Percentiles rank a stretch among this genome's conserved stretches.
Evolutionary conservation across 2,113 vertebrate genomes (phyloP).

Genomic region (Motacilla alba): DNA sequence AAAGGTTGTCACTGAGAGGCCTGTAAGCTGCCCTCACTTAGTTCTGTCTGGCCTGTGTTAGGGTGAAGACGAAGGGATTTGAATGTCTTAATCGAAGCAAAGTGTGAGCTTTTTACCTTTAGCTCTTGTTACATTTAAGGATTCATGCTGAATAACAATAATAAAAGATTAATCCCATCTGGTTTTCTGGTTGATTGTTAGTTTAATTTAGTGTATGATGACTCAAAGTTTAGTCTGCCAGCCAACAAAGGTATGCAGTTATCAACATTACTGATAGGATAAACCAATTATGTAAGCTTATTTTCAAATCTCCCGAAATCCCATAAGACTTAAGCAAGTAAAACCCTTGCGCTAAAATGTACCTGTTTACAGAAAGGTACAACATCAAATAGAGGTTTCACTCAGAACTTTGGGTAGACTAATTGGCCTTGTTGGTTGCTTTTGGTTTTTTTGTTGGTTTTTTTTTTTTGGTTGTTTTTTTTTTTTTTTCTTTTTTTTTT

Average conservation of each 20-base stretch:
- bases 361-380: neutral
- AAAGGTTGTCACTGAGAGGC: neutral
- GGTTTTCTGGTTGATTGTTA: slow-evolving; percentile 2
- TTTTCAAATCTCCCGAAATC: slow-evolving; percentile 3
- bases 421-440: neutral
- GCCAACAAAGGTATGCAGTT: neutral
- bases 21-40: neutral
- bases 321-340: neutral
- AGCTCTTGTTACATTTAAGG: neutral
- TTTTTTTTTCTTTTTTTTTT: too few relatives aligned
- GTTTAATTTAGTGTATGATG: neutral
- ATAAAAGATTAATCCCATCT: neutral
- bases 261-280: slow-evolving; percentile 6
- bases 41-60: neutral
- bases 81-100: neutral
- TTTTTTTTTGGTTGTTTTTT: neutral
- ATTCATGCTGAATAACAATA: slow-evolving; percentile 8
- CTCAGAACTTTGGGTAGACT: neutral
- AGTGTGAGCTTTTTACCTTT: neutral
- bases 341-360: neutral
- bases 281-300: neutral
- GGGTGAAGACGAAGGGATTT: neutral
- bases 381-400: neutral
- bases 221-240: neutral
- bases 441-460: neutral